Evolutionary conservation across 2,113 vertebrate species (phyloP), one percentile per base, ranked within the genome.

Genomic region (Ceratotherium simum): DNA sequence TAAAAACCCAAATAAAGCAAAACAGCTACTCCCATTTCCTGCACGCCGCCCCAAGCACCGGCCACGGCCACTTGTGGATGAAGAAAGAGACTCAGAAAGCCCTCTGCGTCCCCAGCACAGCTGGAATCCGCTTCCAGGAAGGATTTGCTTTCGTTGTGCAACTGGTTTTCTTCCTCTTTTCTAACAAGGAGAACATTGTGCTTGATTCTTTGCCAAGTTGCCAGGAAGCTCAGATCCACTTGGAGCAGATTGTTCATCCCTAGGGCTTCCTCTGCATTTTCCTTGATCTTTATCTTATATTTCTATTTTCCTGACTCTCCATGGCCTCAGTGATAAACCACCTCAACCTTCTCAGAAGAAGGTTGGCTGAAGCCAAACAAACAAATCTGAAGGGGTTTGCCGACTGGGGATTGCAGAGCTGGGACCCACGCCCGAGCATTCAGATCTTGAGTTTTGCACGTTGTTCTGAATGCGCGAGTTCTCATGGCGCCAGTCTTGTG

Each of bases 231-330:
- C 82, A 86, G 13, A 12, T 54, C 51, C 51, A 54, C 12, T 58
- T n/a, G 62, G 13, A 69, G 16, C 79, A 70, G 27, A 62, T 10
- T 72, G 51, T 88, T 93, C 67, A 82, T 70, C 10, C 25, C 75
- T 5, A 51, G 60, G 36, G 0, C 60, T 84, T 82, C 67, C 60
- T 81, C 58, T 62, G 90, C 62, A 39, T 75, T 79, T 85, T 73
- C 78, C 96, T 91, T 96, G 97, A 91, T 93, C 16, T 81, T 70
- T 96, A 78, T 93, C 90, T 86, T 70, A 31, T 7, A 14, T 73
- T 94, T 96, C 95, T 65, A 54, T 81, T 86, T 76, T 46, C 25
- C 39, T 9, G 51, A 69, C 31, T 75, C 21, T n/a, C 2, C 20
- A 1, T 4, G 39, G 20, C 31, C 67, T 76, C 78, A 80, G 56